Evolutionary conservation across 2,888 invertebrate species (phyloP).

Genomic region (Noctua janthe): DNA sequence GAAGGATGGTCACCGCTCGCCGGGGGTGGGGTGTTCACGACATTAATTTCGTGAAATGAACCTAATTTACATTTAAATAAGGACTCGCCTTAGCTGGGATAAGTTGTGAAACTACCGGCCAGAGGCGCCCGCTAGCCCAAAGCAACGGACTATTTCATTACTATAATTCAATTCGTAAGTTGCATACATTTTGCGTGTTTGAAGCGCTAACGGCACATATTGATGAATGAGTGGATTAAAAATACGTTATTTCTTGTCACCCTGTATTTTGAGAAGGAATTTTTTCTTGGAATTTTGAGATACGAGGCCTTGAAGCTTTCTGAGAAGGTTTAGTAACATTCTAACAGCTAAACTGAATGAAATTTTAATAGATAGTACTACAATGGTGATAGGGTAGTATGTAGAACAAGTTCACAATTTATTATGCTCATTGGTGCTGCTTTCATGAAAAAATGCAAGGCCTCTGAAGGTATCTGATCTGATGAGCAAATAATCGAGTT

Average conservation of each 20-base stretch:
- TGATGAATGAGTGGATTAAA: constrained; percentile 17
- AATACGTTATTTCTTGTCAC: neutral
- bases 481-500: neutral
- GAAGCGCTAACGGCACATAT: constrained; percentile 45
- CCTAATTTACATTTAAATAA: constrained; percentile 98
- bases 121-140: constrained; percentile 87
- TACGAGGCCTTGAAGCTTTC: too few relatives aligned
- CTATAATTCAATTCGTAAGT: constrained; percentile 89
- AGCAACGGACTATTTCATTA: constrained; percentile 88
- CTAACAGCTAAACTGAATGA: neutral
- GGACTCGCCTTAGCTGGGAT: constrained; percentile 91
- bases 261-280: neutral
- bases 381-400: too few relatives aligned
- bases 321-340: neutral
- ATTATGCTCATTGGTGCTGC: neutral
- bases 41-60: constrained; percentile 97
- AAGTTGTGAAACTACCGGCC: constrained; percentile 90
- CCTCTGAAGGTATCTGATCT: neutral
- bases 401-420: neutral
- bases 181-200: constrained; percentile 73
- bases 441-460: neutral
- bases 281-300: neutral
- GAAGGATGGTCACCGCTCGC: constrained; percentile 78
- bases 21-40: constrained; percentile 91
- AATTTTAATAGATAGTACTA: neutral